Evolutionary conservation across 1,140 invertebrate genomes (phyloP), one percentile per base, ranked within the genome.

Genomic region (Formica exsecta): DNA sequence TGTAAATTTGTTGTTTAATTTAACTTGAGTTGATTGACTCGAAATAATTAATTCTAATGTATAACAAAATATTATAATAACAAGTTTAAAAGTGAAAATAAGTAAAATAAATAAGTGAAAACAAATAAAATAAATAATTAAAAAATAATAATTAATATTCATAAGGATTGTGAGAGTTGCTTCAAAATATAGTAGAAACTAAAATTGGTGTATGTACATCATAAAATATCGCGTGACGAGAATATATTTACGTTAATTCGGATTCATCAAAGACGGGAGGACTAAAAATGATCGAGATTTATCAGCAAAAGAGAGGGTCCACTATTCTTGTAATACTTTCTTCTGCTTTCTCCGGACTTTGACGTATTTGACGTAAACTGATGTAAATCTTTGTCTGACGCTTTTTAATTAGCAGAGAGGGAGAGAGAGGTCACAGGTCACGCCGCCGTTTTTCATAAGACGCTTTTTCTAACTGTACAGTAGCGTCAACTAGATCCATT

Each of bases 101-200:
- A 38, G 16, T 32, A 32, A 32, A 32, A 32, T 32, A 32, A 32
- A 32, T 32, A 32, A 32, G 3, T 32, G 3, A 32, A 32, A 32
- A 32, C 1, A 32, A 32, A 32, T 32, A 32, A 32, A 32, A 32
- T 3, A 32, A 38, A 73, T n/a, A 80, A 80, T 70, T 70, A 13
- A 51, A 70, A 80, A 80, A 29, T 41, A 68, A 79, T 68, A 6
- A 80, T 70, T n/a, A 70, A 70, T 70, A 80, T 80, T 80, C 22
- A 80, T 70, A 57, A n/a, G n/a, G 16, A 19, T 38, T 70, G 38
- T 70, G 36, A 80, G 25, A 80, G 41, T 25, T 38, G 54, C 7
- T 73, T 29, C 9, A 29, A 83, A 62, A 61, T 61, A 57, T 38
- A 62, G 29, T 41, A 73, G 57, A 83, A 83, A 81, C 4, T 54